These are phyloP conservation scores for Nemapogon koenigi DNA, from an alignment of 2,888 invertebrate species.

Conservation along the genomic window DNA sequence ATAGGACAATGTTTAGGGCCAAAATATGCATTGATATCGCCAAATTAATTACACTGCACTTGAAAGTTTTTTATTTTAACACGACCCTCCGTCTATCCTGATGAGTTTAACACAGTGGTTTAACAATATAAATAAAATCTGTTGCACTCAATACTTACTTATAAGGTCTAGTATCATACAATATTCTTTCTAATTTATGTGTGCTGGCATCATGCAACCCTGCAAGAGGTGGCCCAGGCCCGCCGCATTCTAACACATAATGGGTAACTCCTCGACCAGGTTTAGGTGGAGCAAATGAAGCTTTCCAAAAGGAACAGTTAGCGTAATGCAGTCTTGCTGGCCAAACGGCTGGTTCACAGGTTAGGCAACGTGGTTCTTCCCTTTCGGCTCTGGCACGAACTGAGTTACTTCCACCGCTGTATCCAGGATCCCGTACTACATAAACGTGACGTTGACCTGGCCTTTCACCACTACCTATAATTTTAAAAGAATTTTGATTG, in stretches of 20 bases:
- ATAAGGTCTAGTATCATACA: constrained; percentile 79
- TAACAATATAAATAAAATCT: constrained; percentile 21
- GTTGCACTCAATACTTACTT: constrained; percentile 30
- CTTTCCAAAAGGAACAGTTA: constrained; percentile 87
- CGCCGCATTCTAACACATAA: constrained; percentile 89
- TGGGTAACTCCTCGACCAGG: constrained; percentile 53
- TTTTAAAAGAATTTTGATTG: not conserved
- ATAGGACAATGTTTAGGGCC: too few species aligned
- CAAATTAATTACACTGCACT: too few species aligned
- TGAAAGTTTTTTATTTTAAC: too few species aligned
- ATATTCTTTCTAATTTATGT: constrained; percentile 77
- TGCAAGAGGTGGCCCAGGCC: constrained; percentile 89
- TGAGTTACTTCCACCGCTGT: constrained; percentile 63
- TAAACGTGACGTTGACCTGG: constrained; percentile 90
- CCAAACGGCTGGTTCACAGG: constrained; percentile 85
- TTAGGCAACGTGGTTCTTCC: constrained; percentile 82
- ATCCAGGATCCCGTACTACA: constrained; percentile 79
- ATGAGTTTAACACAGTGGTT: constrained; percentile 71
- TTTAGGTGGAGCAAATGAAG: constrained; percentile 69
- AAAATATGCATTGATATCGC: too few species aligned
- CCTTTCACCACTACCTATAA: constrained; percentile 78
- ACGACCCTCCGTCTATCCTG: too few species aligned
- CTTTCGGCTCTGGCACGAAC: constrained; percentile 58
- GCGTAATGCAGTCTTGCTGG: constrained; percentile 80
- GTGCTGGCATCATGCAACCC: constrained; percentile 78